Evolutionary conservation across 2,888 invertebrate genomes (phyloP).

Genomic region (Sinelater perroti): DNA sequence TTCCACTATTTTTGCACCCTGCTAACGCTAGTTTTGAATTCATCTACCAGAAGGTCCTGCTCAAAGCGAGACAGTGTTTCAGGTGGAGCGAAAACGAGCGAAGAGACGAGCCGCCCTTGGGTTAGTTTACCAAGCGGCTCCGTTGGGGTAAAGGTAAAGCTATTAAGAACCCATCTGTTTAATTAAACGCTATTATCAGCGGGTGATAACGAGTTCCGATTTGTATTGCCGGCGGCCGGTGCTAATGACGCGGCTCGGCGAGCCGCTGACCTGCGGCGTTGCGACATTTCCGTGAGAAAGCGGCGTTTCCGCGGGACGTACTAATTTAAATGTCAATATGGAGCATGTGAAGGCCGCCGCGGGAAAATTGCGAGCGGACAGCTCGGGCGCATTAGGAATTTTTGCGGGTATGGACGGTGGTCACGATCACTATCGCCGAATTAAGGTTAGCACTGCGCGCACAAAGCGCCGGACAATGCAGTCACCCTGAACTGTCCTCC

Average conservation of each 20-base stretch:
- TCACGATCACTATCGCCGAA: conserved; percentile 18
- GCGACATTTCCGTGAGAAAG: conserved; percentile 3
- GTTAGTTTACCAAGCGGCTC: conserved; percentile 14
- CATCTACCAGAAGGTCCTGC: too few species aligned
- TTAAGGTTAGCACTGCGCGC: conserved; percentile 20
- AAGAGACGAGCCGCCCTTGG: conserved; percentile 22
- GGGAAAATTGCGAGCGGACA: conserved; percentile 13
- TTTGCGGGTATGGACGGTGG: conserved; percentile 8
- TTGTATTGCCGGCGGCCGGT: conserved; percentile 21
- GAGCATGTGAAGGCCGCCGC: conserved; percentile 11
- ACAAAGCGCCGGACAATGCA: conserved; percentile 17
- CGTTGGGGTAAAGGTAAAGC: conserved; percentile 29
- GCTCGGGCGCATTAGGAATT: conserved; percentile 9
- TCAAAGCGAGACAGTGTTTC: too few species aligned
- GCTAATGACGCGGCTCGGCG: conserved; percentile 11
- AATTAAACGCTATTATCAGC: conserved; percentile 34
- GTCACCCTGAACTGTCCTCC: conserved; percentile 16
- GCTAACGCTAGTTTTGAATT: too few species aligned
- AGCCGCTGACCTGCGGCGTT: too few species aligned
- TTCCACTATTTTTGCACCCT: too few species aligned
- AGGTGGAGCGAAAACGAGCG: neutral
- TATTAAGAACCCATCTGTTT: conserved; percentile 35
- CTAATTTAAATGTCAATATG: conserved; percentile 8
- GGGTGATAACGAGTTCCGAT: conserved; percentile 33
- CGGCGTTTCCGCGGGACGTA: too few species aligned